Evolutionary conservation across 2,888 invertebrate species (phyloP), one percentile per base, ranked within the genome.

Genomic region (Dorcus parallelipipedus): DNA sequence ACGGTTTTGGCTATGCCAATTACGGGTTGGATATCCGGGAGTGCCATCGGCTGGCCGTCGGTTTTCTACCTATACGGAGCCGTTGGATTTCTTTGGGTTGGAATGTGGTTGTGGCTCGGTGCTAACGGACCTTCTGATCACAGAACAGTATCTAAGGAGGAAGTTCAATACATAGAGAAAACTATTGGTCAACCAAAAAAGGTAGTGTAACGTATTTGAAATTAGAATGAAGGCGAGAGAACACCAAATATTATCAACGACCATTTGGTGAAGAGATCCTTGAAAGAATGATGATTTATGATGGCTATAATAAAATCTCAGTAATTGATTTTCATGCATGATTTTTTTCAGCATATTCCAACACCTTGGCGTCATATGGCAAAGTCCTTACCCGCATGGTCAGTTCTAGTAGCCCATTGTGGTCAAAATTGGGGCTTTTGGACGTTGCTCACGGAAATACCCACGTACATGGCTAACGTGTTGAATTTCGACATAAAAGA

Each of bases 381-480:
- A 49, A 89, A 86, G 0, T 92, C 91, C 0, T 69, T 86, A 26
- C 90, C 93, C 0, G 88, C 93, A 71, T 86, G 88, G 85, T 86
- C 91, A 0, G 79, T 93, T 3, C 73, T 90, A 1, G 71, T 88
- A 2, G 85, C 87, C 0, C 92, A 93, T 71, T 84, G 86, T 62
- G 86, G 88, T 0, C 89, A 91, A 68, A 86, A 85, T 69, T 89
- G 91, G 84, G 92, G 92, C 33, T 92, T 90, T 77, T 93, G 91
- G 88, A 91, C 91, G 38, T 78, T 93, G 26, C 80, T 93, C 1
- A 91, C 92, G 0, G 88, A 93, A 75, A 87, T 91, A 70, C 93
- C 93, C 0, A 84, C 87, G 0, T 93, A 91, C 72, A 87, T 93
- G 85, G 85, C 84, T 66, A 83, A 84, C 48, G 86, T 91, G 3